Conservation (phyloP, 2,113 vertebrate genomes). For the Hemiscyllium ocellatum region DNA sequence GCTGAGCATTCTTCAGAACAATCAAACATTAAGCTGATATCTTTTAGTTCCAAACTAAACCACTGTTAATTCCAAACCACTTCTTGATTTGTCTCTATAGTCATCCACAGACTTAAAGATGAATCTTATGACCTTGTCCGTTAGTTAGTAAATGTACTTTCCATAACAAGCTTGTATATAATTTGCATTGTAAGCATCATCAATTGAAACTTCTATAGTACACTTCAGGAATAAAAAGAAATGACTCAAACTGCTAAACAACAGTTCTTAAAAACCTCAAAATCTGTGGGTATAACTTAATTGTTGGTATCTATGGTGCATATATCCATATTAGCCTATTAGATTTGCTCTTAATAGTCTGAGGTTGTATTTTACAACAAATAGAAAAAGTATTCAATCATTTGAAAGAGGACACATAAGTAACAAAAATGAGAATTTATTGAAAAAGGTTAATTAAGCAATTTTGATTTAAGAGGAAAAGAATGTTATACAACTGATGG, state of each 20-base stretch:
- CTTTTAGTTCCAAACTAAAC: too few relatives aligned
- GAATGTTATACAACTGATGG: background rate
- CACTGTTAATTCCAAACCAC: background rate
- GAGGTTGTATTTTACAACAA: background rate
- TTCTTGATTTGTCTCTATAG: background rate
- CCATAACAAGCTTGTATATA: background rate
- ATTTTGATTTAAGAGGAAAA: background rate
- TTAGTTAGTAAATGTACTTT: background rate
- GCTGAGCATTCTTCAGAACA: background rate
- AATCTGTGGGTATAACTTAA: background rate
- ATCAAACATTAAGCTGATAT: background rate
- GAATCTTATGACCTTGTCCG: background rate
- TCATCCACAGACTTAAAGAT: background rate
- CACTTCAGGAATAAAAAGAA: background rate
- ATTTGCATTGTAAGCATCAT: background rate
- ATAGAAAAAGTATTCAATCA: background rate
- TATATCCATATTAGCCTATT: background rate
- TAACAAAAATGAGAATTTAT: background rate
- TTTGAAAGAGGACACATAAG: background rate
- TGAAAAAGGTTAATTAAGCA: background rate
- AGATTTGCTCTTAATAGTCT: background rate
- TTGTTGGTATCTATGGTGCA: background rate
- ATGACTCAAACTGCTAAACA: background rate
- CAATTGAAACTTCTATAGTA: background rate
- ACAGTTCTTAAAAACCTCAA: background rate